Conservation (phyloP, 2,888 invertebrate genomes). For the Synergus gifuensis region DNA sequence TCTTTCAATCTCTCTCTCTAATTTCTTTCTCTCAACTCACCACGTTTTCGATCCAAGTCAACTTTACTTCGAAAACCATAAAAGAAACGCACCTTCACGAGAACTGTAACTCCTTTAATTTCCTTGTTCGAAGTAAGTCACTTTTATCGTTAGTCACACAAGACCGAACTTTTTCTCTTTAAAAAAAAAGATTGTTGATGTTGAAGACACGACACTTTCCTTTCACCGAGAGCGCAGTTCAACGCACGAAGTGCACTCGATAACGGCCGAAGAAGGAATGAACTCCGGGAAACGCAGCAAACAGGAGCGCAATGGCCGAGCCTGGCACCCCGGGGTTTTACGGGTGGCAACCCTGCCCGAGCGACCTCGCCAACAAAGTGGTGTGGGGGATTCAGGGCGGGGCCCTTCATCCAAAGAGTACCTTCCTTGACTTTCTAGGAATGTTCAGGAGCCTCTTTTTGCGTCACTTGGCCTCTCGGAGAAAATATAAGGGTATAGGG, state of each 20-base stretch:
- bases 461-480: background rate
- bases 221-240: constrained; percentile 48
- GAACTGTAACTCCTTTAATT: background rate
- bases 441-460: background rate
- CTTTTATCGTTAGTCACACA: background rate
- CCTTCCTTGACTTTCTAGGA: constrained; percentile 26
- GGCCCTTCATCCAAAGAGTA: constrained; percentile 52
- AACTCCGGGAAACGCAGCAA: constrained; percentile 61
- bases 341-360: constrained; percentile 61
- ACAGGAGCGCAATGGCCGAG: constrained; percentile 57
- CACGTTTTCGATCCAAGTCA: constrained; percentile 1
- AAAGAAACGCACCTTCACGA: constrained; percentile 22
- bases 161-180: constrained; percentile 41
- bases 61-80: constrained; percentile 2
- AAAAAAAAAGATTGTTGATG: background rate
- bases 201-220: constrained; percentile 42
- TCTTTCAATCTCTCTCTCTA: constrained; percentile 9
- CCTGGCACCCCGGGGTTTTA: constrained; percentile 57
- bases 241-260: constrained; percentile 60
- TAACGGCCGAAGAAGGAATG: constrained; percentile 70
- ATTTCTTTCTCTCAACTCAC: constrained; percentile 35
- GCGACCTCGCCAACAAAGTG: constrained; percentile 52
- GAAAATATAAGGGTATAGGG: background rate
- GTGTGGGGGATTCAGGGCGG: constrained; percentile 61
- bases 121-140: background rate